These are phyloP conservation scores for Hylaeus volcanicus DNA, from an alignment of 1,140 invertebrate species.

Conservation along the genomic window DNA sequence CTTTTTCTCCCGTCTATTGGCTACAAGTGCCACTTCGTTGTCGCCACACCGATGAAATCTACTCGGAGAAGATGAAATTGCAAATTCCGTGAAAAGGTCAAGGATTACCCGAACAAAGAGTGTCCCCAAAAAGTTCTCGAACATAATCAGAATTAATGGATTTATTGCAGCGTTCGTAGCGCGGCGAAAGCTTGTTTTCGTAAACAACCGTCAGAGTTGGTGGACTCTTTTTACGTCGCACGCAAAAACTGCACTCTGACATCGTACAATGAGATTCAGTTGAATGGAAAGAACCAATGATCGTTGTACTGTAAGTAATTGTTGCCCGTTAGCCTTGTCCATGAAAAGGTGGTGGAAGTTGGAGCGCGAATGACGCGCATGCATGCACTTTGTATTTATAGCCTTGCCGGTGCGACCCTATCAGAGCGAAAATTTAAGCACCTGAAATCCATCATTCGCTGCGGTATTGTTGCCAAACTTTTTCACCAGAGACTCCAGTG, in stretches of 20 bases:
- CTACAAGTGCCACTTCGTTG: too few relatives aligned
- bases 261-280: conserved; percentile 28
- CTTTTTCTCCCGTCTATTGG: too few relatives aligned
- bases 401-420: conserved; percentile 8
- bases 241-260: conserved; percentile 8
- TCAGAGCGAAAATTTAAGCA: conserved; percentile 38
- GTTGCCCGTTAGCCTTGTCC: conserved; percentile 38
- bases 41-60: background rate
- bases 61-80: too few relatives aligned
- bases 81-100: too few relatives aligned
- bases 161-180: too few relatives aligned
- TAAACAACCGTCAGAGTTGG: conserved; percentile 28
- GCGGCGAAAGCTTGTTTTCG: background rate
- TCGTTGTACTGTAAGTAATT: conserved; percentile 44
- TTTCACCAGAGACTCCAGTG: background rate
- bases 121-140: too few relatives aligned
- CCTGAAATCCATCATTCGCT: background rate
- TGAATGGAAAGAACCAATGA: conserved; percentile 35
- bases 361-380: conserved; percentile 47
- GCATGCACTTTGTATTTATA: conserved; percentile 50
- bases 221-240: conserved; percentile 11
- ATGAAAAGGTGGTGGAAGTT: conserved; percentile 49
- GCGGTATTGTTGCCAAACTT: background rate
- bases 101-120: too few relatives aligned
- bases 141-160: too few relatives aligned